Percentiles rank a stretch among this genome's conserved stretches.
Conservation (phyloP, 2,113 vertebrate genomes). For the Reinhardtius hippoglossoides region DNA sequence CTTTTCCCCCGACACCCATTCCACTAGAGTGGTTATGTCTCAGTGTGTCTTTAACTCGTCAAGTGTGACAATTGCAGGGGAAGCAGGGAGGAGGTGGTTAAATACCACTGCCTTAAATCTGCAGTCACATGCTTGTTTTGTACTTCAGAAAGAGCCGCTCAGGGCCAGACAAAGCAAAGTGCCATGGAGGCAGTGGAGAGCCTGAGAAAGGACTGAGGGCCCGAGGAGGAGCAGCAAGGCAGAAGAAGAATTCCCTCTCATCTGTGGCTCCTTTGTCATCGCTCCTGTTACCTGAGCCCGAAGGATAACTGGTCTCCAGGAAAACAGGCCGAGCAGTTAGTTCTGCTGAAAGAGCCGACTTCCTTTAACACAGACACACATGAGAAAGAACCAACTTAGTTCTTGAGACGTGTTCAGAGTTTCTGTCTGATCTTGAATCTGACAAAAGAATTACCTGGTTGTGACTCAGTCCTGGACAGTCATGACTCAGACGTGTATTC, state of each 20-base stretch:
- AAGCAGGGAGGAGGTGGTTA: slow-evolving; percentile 21
- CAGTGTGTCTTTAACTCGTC: slow-evolving; percentile 6
- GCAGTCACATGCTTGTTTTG: slow-evolving; percentile 45
- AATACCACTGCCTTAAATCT: slow-evolving; percentile 25
- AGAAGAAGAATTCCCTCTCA: background rate
- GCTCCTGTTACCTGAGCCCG: slow-evolving; percentile 1
- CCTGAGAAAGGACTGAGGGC: background rate
- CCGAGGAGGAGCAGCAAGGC: background rate
- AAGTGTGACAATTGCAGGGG: background rate
- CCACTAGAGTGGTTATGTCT: background rate
- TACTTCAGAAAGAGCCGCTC: slow-evolving; percentile 18
- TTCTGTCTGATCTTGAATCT: background rate
- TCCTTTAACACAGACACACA: background rate
- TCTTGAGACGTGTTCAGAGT: background rate
- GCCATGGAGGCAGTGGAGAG: slow-evolving; percentile 1
- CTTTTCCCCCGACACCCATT: background rate
- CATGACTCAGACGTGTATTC: background rate
- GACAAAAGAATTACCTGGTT: too few species aligned
- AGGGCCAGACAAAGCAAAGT: background rate
- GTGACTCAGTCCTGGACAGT: background rate
- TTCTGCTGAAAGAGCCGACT: background rate
- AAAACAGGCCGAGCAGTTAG: background rate
- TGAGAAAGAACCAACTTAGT: background rate
- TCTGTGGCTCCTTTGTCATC: slow-evolving; percentile 8
- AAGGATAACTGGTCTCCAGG: background rate